Evolutionary conservation across 1,140 invertebrate genomes (phyloP).

Genomic region (Chironomus tepperi): DNA sequence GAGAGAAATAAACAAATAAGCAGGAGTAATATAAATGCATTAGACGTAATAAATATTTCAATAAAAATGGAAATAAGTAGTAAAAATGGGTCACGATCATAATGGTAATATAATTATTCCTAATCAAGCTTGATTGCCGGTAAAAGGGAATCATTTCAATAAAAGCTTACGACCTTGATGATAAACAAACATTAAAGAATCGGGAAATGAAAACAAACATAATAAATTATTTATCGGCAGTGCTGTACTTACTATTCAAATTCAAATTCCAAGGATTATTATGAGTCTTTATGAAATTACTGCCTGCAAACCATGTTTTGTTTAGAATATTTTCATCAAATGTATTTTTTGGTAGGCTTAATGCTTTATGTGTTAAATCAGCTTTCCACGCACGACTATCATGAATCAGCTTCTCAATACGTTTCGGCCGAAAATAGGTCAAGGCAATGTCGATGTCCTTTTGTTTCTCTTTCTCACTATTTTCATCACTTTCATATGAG

Average conservation of each 20-base stretch:
- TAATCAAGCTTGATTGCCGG: no score
- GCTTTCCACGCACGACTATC: conserved; percentile 43
- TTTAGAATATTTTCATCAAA: not conserved
- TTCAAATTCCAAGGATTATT: conserved; percentile 18
- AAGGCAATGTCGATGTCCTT: conserved; percentile 52
- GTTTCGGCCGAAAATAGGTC: conserved; percentile 60
- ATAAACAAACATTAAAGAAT: not conserved
- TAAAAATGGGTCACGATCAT: not conserved
- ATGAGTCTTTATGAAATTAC: not conserved
- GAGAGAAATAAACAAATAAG: not conserved
- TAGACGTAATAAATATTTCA: not conserved
- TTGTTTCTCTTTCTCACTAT: conserved; percentile 33
- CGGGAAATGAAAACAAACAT: not conserved
- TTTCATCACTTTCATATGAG: conserved; percentile 16
- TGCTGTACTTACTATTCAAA: not conserved
- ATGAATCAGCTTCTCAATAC: conserved; percentile 50
- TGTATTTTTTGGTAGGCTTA: not conserved
- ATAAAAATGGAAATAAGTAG: not conserved
- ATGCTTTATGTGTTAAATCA: conserved; percentile 26
- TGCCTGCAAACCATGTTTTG: not conserved
- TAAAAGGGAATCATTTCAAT: not conserved
- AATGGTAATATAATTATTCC: not conserved
- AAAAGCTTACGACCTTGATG: not conserved
- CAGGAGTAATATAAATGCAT: not conserved
- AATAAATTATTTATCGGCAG: not conserved